A percentile compares a stretch with the other conserved stretches of the same genome.
Evolutionary conservation across 2,888 invertebrate species (phyloP).

Genomic region (Philhelius pedissequus): DNA sequence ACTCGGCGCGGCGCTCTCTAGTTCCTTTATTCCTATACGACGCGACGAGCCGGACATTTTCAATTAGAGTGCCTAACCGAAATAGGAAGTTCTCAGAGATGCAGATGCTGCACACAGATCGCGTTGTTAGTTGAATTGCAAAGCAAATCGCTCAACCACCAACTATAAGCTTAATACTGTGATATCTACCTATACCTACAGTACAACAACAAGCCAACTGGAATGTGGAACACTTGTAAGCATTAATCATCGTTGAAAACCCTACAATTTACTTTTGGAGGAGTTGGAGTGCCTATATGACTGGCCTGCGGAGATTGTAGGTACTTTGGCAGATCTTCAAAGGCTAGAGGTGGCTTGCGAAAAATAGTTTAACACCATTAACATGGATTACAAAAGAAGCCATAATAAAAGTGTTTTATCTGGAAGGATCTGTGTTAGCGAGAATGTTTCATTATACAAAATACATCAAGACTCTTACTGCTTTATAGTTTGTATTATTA

Average conservation of each 20-base stretch:
- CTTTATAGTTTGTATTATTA: constrained; percentile 4
- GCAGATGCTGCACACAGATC: not conserved
- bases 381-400: constrained; percentile 55
- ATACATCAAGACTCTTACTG: constrained; percentile 47
- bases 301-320: not conserved
- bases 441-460: constrained; percentile 49
- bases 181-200: too few relatives aligned
- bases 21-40: constrained; percentile 2
- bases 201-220: constrained; percentile 4
- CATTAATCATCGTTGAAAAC: constrained; percentile 62
- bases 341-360: constrained; percentile 23
- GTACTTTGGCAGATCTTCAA: constrained; percentile 7
- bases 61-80: constrained; percentile 57
- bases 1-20: too few relatives aligned
- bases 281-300: not conserved
- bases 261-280: constrained; percentile 48
- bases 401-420: constrained; percentile 67
- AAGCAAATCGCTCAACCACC: constrained; percentile 2
- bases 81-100: constrained; percentile 17
- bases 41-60: constrained; percentile 65
- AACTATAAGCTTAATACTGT: not conserved
- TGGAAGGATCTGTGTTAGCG: constrained; percentile 57
- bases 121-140: constrained; percentile 17
- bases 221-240: constrained; percentile 62
- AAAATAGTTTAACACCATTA: constrained; percentile 55